Percentiles rank a stretch among this genome's conserved stretches.
Conservation (phyloP, 2,113 vertebrate genomes). For the Sylvia atricapilla region DNA sequence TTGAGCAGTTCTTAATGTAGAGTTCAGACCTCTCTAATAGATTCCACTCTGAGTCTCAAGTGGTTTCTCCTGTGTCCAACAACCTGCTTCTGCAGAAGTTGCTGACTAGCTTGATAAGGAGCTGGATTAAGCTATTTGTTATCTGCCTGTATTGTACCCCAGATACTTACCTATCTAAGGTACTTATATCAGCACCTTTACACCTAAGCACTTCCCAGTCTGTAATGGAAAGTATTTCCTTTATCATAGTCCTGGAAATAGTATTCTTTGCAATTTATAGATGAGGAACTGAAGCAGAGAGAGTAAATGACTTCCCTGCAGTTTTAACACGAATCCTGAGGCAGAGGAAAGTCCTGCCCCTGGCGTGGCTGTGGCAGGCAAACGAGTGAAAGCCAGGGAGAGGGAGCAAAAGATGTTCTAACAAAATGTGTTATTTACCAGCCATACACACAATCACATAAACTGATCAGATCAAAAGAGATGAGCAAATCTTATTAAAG, state of each 20-base stretch:
- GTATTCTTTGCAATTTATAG: slow-evolving; percentile 45
- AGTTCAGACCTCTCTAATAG: slow-evolving; percentile 46
- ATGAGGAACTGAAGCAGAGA: not conserved
- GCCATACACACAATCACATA: no score
- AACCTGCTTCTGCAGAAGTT: slow-evolving; percentile 34
- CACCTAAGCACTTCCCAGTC: slow-evolving; percentile 22
- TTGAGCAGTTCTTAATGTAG: slow-evolving; percentile 43
- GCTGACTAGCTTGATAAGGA: slow-evolving; percentile 56
- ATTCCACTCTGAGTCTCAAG: slow-evolving; percentile 34
- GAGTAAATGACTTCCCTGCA: slow-evolving; percentile 4
- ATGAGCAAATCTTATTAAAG: not conserved
- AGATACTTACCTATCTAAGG: slow-evolving; percentile 58
- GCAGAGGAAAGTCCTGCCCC: not conserved
- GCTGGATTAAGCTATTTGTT: slow-evolving; percentile 60
- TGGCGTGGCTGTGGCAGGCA: not conserved
- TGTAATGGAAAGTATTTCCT: slow-evolving; percentile 55
- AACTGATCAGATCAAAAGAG: not conserved
- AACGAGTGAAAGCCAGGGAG: rapidly evolving
- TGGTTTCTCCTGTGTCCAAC: slow-evolving; percentile 43
- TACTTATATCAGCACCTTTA: slow-evolving; percentile 57
- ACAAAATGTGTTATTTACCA: not conserved
- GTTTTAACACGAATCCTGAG: not conserved
- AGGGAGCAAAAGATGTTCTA: not conserved
- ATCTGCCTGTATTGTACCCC: slow-evolving; percentile 40
- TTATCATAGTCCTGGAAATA: slow-evolving; percentile 49